A percentile compares a stretch with the other conserved stretches of the same genome.
phyloP scores from a whole-genome alignment of 1,140 invertebrate genomes.

The Oryzaephilus surinamensis region DNA sequence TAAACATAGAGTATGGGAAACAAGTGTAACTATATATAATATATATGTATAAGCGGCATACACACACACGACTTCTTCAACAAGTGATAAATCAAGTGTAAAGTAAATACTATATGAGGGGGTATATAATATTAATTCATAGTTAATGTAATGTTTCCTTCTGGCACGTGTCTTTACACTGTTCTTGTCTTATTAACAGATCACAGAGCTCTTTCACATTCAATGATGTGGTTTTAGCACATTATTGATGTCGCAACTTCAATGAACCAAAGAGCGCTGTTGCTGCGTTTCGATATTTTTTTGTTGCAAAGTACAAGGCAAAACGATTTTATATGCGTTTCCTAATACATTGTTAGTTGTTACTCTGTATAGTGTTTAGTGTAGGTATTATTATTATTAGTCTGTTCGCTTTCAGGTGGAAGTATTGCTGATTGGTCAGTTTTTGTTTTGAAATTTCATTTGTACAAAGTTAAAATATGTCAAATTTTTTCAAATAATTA shows the following conservation, averaged over 20 bases:
- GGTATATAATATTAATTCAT: slow-evolving; percentile 12
- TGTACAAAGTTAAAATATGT: too few species aligned
- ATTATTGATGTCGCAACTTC: too few species aligned
- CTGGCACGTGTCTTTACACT: slow-evolving; percentile 10
- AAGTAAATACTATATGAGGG: slow-evolving; percentile 9
- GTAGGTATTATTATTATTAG: too few species aligned
- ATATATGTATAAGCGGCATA: too few species aligned
- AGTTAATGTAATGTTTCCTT: slow-evolving; percentile 12
- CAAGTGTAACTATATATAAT: slow-evolving; percentile 3
- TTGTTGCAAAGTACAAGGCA: neutral
- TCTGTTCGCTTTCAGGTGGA: too few species aligned
- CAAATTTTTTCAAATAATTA: too few species aligned
- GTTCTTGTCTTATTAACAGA: neutral
- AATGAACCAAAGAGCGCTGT: too few species aligned
- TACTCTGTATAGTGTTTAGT: too few species aligned
- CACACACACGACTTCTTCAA: slow-evolving; percentile 1
- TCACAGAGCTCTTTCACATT: neutral
- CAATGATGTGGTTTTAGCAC: neutral
- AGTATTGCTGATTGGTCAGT: too few species aligned
- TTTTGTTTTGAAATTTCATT: too few species aligned
- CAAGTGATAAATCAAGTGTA: slow-evolving; percentile 11
- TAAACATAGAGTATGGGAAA: slow-evolving; percentile 1
- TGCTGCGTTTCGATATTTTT: neutral
- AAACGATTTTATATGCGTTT: too few species aligned
- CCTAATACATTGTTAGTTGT: too few species aligned